Conservation (phyloP, 2,797 vertebrate genomes). For the Siniperca scherzeri region DNA sequence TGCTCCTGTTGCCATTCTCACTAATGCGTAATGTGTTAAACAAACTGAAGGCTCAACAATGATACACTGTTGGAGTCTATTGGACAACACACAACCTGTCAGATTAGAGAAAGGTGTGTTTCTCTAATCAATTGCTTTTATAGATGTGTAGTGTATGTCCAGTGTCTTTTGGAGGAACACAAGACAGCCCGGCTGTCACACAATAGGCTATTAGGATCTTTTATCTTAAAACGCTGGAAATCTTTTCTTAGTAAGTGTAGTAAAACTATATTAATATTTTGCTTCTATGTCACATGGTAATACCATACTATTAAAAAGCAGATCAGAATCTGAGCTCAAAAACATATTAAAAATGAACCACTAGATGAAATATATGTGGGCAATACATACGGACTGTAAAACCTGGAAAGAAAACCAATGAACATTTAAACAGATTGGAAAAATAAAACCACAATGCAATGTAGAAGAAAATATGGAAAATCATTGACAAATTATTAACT, state of each 20-base stretch:
- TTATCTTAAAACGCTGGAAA: background rate
- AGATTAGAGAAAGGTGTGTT: background rate
- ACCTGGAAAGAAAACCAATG: background rate
- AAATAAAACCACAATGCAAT: background rate
- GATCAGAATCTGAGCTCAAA: background rate
- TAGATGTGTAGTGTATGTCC: background rate
- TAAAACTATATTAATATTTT: background rate
- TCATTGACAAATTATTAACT: background rate
- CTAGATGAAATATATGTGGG: background rate
- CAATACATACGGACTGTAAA: too few species aligned
- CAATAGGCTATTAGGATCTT: background rate
- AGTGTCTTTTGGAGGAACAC: background rate
- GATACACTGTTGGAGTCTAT: background rate
- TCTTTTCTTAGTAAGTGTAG: background rate
- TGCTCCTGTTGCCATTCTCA: constrained; percentile 1
- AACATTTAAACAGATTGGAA: background rate
- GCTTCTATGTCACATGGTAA: background rate
- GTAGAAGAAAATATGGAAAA: background rate
- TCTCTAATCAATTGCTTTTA: constrained; percentile 3
- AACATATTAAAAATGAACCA: too few species aligned
- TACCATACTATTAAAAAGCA: background rate
- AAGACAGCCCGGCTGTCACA: background rate
- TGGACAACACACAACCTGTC: constrained; percentile 1
- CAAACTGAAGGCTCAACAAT: constrained; percentile 9
- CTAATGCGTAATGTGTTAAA: background rate